Percentiles rank a stretch among this genome's conserved stretches.
Evolutionary conservation across 2,888 invertebrate species (phyloP).

Genomic region (Trisateles emortualis): DNA sequence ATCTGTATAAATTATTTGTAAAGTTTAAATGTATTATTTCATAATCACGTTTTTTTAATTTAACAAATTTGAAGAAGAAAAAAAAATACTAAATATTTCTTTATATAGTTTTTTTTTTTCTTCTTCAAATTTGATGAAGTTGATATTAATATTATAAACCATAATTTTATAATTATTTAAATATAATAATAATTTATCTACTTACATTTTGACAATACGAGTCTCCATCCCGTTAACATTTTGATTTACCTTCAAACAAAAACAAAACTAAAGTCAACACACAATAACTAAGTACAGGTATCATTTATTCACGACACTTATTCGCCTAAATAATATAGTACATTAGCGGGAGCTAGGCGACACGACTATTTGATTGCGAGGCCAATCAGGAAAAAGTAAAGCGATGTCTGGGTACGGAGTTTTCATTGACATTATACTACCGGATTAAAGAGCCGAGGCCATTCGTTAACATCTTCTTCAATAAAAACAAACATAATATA

Average conservation of each 20-base stretch:
- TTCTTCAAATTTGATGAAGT: too few relatives aligned
- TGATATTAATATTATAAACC: too few relatives aligned
- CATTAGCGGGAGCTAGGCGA: conserved; percentile 30
- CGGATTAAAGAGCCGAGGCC: conserved; percentile 55
- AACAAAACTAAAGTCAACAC: conserved; percentile 39
- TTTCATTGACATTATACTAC: conserved; percentile 58
- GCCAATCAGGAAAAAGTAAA: conserved; percentile 66
- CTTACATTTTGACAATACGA: conserved; percentile 79
- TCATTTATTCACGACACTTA: conserved; percentile 21
- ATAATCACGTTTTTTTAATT: too few relatives aligned
- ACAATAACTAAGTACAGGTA: conserved; percentile 20
- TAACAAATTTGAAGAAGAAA: too few relatives aligned
- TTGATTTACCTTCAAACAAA: conserved; percentile 61
- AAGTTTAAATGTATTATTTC: too few relatives aligned
- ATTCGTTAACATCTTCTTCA: conserved; percentile 15
- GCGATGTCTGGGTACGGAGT: conserved; percentile 40
- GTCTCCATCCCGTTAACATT: conserved; percentile 82
- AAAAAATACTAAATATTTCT: too few relatives aligned
- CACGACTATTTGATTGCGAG: conserved; percentile 60
- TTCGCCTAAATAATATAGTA: conserved; percentile 9
- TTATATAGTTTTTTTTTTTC: too few relatives aligned
- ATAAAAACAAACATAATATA: conserved; percentile 65
- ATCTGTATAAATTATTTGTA: too few relatives aligned
- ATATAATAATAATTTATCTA: conserved; percentile 31
- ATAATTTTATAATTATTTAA: background rate